phyloP scores from a whole-genome alignment of 1,140 invertebrate species.

The Nebria ingens region DNA sequence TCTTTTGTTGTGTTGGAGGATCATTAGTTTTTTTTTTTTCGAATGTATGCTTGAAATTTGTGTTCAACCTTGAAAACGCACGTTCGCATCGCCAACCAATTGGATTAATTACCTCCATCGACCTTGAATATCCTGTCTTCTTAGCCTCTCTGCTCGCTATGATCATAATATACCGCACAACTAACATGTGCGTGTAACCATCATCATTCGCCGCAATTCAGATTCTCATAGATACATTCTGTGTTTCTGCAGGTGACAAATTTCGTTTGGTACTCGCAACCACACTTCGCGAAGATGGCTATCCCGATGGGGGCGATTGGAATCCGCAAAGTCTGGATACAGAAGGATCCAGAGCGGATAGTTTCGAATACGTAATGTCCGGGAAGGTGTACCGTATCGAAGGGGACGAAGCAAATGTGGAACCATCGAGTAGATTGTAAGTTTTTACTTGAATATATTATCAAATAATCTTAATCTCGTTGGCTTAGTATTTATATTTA shows the following conservation, averaged over 20 bases:
- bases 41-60: too few species aligned
- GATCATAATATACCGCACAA: neutral
- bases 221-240: constrained; percentile 9
- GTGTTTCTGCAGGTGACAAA: constrained; percentile 69
- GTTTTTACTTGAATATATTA: constrained; percentile 21
- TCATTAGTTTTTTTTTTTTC: too few species aligned
- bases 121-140: constrained; percentile 1
- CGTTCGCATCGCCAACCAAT: neutral
- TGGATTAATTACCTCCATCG: constrained; percentile 1
- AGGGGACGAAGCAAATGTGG: constrained; percentile 85
- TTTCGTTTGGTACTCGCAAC: constrained; percentile 90
- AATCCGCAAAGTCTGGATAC: constrained; percentile 69
- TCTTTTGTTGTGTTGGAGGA: too few species aligned
- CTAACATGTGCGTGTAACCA: neutral
- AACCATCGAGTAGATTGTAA: constrained; percentile 75
- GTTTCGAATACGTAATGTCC: constrained; percentile 99
- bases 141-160: too few species aligned
- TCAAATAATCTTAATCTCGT: neutral
- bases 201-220: neutral
- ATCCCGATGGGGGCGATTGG: constrained; percentile 90
- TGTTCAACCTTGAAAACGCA: neutral
- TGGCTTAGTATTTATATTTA: neutral
- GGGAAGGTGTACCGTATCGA: constrained; percentile 99
- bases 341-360: constrained; percentile 82
- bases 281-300: constrained; percentile 91